Evolutionary conservation across 2,888 invertebrate species (phyloP).

Genomic region (Thecocarcelia acutangulata): DNA sequence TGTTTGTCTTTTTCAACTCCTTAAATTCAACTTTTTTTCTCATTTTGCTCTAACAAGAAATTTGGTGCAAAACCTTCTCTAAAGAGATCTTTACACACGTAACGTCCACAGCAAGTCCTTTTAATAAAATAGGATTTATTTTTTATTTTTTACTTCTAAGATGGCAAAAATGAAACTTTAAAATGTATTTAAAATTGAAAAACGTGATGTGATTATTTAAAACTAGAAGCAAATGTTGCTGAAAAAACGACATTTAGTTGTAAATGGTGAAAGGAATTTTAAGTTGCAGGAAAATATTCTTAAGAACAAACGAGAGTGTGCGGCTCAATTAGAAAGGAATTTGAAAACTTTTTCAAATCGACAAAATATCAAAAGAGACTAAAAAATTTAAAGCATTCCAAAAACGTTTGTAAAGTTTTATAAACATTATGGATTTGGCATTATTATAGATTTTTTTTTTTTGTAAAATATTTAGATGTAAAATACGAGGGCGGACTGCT

Average conservation of each 20-base stretch:
- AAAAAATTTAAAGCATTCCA: no score
- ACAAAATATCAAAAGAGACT: no score
- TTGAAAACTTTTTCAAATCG: no score
- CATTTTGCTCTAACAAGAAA: neutral
- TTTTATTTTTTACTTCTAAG: neutral
- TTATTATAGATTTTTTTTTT: no score
- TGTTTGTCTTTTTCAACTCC: neutral
- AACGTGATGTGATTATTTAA: constrained; percentile 32
- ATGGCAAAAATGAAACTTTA: neutral
- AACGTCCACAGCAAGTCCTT: neutral
- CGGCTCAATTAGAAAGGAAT: no score
- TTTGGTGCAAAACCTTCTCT: neutral
- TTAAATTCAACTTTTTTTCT: neutral
- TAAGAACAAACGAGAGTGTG: no score
- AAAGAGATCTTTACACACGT: neutral
- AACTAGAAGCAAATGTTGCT: constrained; percentile 1
- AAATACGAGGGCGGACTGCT: no score
- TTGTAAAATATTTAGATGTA: no score
- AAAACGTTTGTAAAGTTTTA: no score
- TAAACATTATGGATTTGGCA: no score
- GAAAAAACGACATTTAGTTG: neutral
- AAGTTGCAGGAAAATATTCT: no score
- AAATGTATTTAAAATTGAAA: constrained; percentile 26
- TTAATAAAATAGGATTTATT: no score
- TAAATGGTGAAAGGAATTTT: neutral